Evolutionary conservation across 2,888 invertebrate species (phyloP), one percentile per base, ranked within the genome.

Genomic region (Diaperis boleti): DNA sequence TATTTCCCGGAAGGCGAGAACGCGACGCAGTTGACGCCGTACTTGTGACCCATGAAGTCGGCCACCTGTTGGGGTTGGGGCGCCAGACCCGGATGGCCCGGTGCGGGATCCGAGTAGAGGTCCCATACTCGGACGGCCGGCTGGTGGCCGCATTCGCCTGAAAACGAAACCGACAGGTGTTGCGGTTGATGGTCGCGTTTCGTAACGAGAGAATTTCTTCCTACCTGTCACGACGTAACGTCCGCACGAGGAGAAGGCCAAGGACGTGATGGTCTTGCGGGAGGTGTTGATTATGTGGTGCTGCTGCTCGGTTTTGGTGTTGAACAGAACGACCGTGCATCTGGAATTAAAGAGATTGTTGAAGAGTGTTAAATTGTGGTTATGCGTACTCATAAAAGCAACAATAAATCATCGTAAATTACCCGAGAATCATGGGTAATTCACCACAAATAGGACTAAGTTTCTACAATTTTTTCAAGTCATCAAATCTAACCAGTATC

Each of bases 11-110:
- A 95, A 35, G 95, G 96, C 17, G 65, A 65, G 85, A 92, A 87
- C 81, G 96, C 96, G 85, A 98, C 96, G 84, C 97, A 97, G 78
- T 91, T 94, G 80, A 98, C 92, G 65, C 96, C 96, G 81, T 96
- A 95, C 80, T 96, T 96, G 86, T 98, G 98, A n/a, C 95, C 96
- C 17, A 91, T 85, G 78, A 97, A 95, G 82, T 97, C 96, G 4
- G 92, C 94, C 63, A 97, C 88, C 79, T 96, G 95, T 64, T 89
- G 89, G 15, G 85, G 83, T 77, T 62, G 86, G 76, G 65, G 86
- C 78, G 76, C 77, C 80, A 78, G 68, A 41, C 78, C 81, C 4
- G 69, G 84, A 79, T 78, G 66, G 74, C 82, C 85, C 35, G 86
- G 80, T 62, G 88, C 88, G 61, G 90, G 90, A 79, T 87, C 88